phyloP scores from a whole-genome alignment of 2,113 vertebrate genomes.

The Prionailurus viverrinus region DNA sequence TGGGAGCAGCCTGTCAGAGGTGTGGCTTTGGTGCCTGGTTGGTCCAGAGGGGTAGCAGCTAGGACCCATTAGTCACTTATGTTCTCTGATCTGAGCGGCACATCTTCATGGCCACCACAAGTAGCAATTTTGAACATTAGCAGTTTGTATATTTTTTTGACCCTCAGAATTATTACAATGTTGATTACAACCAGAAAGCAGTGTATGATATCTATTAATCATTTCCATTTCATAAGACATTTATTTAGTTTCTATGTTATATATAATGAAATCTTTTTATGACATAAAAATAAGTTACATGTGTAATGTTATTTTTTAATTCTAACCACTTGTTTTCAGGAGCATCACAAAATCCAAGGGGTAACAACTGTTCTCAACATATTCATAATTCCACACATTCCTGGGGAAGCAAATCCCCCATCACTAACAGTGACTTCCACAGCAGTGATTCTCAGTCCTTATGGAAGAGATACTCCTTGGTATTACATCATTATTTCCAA shows the following conservation, averaged over 20 bases:
- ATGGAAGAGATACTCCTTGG: neutral
- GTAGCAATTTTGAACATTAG: neutral
- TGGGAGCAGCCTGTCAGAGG: neutral
- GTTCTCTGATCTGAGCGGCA: neutral
- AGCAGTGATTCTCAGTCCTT: neutral
- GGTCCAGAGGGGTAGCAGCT: neutral
- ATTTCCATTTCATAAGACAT: neutral
- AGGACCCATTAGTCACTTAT: neutral
- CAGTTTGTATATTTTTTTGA: neutral
- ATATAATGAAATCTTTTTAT: neutral
- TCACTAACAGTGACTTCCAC: neutral
- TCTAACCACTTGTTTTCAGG: neutral
- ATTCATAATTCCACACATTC: neutral
- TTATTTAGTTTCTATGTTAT: neutral
- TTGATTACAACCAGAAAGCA: neutral
- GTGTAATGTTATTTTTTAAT: neutral
- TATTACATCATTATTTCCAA: neutral
- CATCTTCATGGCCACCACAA: neutral
- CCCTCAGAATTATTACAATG: neutral
- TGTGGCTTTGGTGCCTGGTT: neutral
- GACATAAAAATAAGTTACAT: conserved; percentile 5
- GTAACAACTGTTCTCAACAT: neutral
- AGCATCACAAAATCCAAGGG: neutral
- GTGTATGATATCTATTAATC: neutral
- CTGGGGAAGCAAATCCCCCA: neutral